Percentiles rank a stretch among this genome's conserved stretches.
Conservation (phyloP, 2,797 vertebrate genomes). For the Leuciscus waleckii region DNA sequence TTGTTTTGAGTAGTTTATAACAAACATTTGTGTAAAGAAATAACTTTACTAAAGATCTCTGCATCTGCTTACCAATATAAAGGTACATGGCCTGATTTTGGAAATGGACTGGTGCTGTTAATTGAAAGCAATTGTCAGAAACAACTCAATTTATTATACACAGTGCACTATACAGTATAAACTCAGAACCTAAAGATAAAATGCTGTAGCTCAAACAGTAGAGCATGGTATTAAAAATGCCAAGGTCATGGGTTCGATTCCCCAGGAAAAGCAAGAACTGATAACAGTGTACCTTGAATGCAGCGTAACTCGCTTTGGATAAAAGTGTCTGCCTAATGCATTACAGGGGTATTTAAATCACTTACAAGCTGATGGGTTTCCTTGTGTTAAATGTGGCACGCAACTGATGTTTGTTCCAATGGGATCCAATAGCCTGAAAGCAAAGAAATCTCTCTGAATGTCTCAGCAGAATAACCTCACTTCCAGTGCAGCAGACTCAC, state of each 20-base stretch:
- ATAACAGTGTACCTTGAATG: not conserved
- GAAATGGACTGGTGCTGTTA: slow-evolving; percentile 73
- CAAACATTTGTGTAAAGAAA: not conserved
- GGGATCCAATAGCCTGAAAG: slow-evolving; percentile 71
- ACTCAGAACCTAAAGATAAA: not conserved
- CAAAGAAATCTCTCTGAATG: not conserved
- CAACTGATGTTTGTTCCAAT: slow-evolving; percentile 79
- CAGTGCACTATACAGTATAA: not conserved
- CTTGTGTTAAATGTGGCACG: slow-evolving; percentile 66
- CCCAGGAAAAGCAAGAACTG: not conserved
- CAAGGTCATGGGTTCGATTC: not conserved
- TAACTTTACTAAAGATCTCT: not conserved
- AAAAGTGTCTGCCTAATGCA: not conserved
- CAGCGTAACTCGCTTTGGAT: too few relatives aligned
- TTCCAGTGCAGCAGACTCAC: slow-evolving; percentile 62
- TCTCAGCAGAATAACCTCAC: not conserved
- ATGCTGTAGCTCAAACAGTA: not conserved
- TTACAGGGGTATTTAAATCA: slow-evolving; percentile 42
- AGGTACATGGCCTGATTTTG: slow-evolving; percentile 75
- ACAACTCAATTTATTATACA: not conserved
- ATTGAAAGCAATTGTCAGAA: slow-evolving; percentile 29
- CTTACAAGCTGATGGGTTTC: slow-evolving; percentile 77
- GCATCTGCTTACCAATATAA: slow-evolving; percentile 71
- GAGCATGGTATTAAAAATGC: not conserved
- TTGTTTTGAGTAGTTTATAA: not conserved